phyloP scores from a whole-genome alignment of 2,797 vertebrate species.

The Tolypeutes matacus region DNA sequence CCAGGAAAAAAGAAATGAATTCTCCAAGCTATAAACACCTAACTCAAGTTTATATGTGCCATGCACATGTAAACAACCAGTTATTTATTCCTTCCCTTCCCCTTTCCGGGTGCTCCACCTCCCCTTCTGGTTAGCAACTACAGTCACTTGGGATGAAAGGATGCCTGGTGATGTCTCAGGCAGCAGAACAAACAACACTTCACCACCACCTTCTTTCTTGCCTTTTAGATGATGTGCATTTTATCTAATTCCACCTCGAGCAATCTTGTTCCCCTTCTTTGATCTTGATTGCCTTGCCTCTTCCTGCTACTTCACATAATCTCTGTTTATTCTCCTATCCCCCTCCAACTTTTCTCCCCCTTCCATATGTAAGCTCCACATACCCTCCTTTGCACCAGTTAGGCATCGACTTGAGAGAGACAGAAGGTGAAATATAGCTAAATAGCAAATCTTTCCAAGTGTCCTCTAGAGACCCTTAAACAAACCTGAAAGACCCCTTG shows the following conservation, averaged over 20 bases:
- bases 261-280: background rate
- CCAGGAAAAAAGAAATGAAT: background rate
- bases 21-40: background rate
- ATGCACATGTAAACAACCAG: background rate
- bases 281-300: background rate
- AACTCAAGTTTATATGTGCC: slow-evolving; percentile 14
- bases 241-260: background rate
- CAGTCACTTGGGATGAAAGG: background rate
- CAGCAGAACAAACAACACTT: background rate
- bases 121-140: background rate
- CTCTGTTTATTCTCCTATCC: background rate
- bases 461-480: slow-evolving; percentile 64
- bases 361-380: slow-evolving; percentile 9
- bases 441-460: slow-evolving; percentile 59
- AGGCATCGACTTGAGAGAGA: background rate
- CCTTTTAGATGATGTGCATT: slow-evolving; percentile 4
- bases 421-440: slow-evolving; percentile 57
- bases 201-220: background rate
- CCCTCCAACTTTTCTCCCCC: background rate
- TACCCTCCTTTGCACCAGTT: background rate
- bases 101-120: background rate
- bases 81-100: background rate
- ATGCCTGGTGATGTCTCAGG: background rate
- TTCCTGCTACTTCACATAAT: background rate
- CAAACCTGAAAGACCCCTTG: slow-evolving; percentile 18